phyloP scores from a whole-genome alignment of 2,797 vertebrate genomes.

The Pangasius larnaudii region DNA sequence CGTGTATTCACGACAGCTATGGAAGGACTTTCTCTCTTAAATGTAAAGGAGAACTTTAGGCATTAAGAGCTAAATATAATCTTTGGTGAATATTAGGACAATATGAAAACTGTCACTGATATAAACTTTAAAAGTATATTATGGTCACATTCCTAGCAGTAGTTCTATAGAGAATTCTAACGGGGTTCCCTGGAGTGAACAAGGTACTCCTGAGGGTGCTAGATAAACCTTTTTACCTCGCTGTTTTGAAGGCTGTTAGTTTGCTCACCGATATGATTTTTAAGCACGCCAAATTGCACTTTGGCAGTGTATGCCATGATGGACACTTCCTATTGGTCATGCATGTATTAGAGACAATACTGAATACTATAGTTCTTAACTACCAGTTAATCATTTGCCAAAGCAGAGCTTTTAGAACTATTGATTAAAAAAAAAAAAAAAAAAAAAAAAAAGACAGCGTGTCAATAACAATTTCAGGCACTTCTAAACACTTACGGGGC shows the following conservation, averaged over 20 bases:
- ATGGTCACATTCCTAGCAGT: background rate
- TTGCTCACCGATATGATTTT: background rate
- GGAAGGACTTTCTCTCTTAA: constrained; percentile 14
- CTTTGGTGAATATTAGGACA: background rate
- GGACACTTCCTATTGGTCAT: background rate
- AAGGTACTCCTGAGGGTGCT: background rate
- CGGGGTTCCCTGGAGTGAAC: background rate
- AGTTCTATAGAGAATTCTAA: background rate
- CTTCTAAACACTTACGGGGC: background rate
- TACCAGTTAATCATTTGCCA: background rate
- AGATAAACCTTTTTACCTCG: background rate
- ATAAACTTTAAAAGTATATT: background rate
- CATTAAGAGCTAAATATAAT: background rate
- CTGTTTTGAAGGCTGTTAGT: background rate
- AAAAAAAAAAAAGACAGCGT: background rate
- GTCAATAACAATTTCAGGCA: background rate
- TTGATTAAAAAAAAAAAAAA: background rate
- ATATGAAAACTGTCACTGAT: background rate
- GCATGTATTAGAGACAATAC: background rate
- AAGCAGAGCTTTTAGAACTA: background rate
- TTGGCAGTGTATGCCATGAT: background rate
- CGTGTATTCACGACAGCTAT: constrained; percentile 21
- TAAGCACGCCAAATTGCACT: background rate
- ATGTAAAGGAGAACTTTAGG: background rate
- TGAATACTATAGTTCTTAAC: background rate